Conservation (phyloP, 2,797 vertebrate species). For the Amblyopsis hoosieri region DNA sequence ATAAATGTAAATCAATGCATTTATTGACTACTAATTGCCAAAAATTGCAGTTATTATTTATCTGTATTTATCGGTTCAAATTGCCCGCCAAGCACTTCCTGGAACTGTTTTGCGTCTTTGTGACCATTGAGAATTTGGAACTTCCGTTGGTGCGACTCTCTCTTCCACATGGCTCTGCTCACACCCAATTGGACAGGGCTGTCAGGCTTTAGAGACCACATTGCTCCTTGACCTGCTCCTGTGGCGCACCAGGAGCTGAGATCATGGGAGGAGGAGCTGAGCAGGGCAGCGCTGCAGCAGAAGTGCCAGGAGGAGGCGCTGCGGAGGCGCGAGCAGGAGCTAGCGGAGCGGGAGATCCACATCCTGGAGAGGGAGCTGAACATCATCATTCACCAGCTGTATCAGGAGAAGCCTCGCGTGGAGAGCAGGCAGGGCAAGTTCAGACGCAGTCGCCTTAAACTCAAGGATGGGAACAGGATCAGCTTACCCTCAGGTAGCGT, state of each 20-base stretch:
- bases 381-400: slow-evolving; percentile 97
- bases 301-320: slow-evolving; percentile 94
- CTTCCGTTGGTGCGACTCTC: too few species aligned
- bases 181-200: too few species aligned
- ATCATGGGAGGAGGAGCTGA: slow-evolving; percentile 96
- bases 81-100: too few species aligned
- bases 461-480: slow-evolving; percentile 93
- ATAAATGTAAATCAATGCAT: too few species aligned
- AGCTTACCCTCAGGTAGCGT: slow-evolving; percentile 90
- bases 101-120: too few species aligned
- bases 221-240: background rate
- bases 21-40: too few species aligned
- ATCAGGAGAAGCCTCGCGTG: slow-evolving; percentile 93
- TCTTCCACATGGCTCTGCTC: too few species aligned
- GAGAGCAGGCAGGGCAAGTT: slow-evolving; percentile 96
- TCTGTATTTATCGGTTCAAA: too few species aligned
- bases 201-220: too few species aligned
- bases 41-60: too few species aligned
- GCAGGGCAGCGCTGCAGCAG: slow-evolving; percentile 91
- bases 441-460: slow-evolving; percentile 89
- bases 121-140: too few species aligned
- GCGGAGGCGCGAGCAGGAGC: slow-evolving; percentile 90
- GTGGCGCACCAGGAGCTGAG: slow-evolving; percentile 84
- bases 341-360: slow-evolving; percentile 94
- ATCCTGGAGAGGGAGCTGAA: slow-evolving; percentile 95